Evolutionary conservation across 2,797 vertebrate species (phyloP).

Genomic region (Anabas testudineus): DNA sequence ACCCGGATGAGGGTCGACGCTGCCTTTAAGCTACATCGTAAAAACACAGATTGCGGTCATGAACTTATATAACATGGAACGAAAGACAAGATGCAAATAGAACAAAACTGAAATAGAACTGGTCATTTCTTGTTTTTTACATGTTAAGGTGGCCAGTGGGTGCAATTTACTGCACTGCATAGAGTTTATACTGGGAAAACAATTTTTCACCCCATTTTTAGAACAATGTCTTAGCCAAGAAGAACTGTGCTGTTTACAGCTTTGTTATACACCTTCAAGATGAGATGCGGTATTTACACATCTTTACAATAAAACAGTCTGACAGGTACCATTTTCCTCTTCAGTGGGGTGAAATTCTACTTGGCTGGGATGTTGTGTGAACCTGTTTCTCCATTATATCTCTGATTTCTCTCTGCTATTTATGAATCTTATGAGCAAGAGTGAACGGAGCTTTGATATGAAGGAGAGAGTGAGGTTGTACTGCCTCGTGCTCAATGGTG

Average conservation of each 20-base stretch:
- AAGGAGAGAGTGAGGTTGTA: too few species aligned
- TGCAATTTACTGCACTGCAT: conserved; percentile 43
- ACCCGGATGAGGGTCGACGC: conserved; percentile 65
- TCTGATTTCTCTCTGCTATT: too few species aligned
- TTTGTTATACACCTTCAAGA: too few species aligned
- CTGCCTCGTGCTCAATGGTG: too few species aligned
- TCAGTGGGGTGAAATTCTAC: conserved; percentile 72
- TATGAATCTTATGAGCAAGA: too few species aligned
- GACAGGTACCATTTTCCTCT: conserved; percentile 74
- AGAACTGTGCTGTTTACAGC: neutral
- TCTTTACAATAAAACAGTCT: neutral
- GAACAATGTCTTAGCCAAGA: conserved; percentile 13
- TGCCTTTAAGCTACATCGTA: conserved; percentile 75
- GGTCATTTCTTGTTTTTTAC: conserved; percentile 51
- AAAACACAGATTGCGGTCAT: conserved; percentile 10
- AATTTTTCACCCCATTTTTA: conserved; percentile 13
- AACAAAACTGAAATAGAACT: conserved; percentile 46
- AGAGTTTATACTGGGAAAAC: conserved; percentile 30
- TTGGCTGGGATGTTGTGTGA: conserved; percentile 76
- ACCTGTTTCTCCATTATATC: too few species aligned
- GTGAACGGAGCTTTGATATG: too few species aligned
- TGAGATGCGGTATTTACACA: too few species aligned
- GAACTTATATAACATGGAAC: conserved; percentile 26
- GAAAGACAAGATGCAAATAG: conserved; percentile 33
- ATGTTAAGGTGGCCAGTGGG: conserved; percentile 30